phyloP scores from a whole-genome alignment of 1,140 invertebrate species.

The Anadara kagoshimensis region DNA sequence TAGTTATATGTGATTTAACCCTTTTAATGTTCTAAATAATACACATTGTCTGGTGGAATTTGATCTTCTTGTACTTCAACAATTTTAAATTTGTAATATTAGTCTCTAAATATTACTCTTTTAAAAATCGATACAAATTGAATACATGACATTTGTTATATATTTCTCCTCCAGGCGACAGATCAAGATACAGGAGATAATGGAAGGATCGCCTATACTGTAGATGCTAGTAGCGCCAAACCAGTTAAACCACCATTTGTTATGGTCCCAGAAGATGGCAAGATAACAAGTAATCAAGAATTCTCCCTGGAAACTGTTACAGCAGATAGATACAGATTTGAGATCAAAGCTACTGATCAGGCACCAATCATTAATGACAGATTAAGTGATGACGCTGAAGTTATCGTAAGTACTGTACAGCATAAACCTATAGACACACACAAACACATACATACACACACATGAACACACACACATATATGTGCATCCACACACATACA shows the following conservation, averaged over 20 bases:
- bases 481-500: too few relatives aligned
- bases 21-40: too few relatives aligned
- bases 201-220: conserved; percentile 33
- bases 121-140: background rate
- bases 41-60: too few relatives aligned
- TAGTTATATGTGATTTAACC: too few relatives aligned
- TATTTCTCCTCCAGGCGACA: conserved; percentile 23
- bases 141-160: background rate
- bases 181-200: conserved; percentile 39
- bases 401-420: conserved; percentile 16
- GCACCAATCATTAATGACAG: conserved; percentile 5
- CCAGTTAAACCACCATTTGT: conserved; percentile 18
- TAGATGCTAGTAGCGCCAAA: background rate
- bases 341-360: conserved; percentile 33
- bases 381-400: conserved; percentile 4
- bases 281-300: conserved; percentile 24
- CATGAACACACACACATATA: too few relatives aligned
- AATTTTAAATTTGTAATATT: background rate
- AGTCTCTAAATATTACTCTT: too few relatives aligned
- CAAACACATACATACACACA: too few relatives aligned
- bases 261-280: conserved; percentile 22
- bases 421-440: too few relatives aligned
- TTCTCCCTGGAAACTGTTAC: conserved; percentile 19
- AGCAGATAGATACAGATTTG: conserved; percentile 23
- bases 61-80: too few relatives aligned